These are phyloP conservation scores for Parazoanthus swiftii DNA, from an alignment of 92 coral and sea anemone species.

Conservation along the genomic window DNA sequence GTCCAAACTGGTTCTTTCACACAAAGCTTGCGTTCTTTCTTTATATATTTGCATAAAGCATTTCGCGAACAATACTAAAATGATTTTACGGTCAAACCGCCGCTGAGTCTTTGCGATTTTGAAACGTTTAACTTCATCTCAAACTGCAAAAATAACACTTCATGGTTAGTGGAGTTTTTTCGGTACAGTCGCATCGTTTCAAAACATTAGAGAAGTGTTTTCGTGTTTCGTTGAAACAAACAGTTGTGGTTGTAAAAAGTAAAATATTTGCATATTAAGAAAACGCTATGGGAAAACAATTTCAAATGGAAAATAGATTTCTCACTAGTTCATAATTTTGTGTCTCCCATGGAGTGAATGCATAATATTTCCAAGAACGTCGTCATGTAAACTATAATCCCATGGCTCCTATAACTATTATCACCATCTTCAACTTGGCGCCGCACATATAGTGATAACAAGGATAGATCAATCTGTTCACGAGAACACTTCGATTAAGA, in stretches of 20 bases:
- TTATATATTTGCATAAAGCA: neutral
- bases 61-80: neutral
- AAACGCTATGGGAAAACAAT: neutral
- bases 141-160: neutral
- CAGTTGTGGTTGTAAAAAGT: neutral
- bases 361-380: neutral
- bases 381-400: neutral
- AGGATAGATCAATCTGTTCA: neutral
- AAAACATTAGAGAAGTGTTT: neutral
- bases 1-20: neutral
- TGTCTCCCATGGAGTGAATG: neutral
- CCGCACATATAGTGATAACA: neutral
- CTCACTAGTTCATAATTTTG: neutral
- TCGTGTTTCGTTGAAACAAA: neutral
- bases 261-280: constrained; percentile 34
- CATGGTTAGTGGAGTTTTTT: neutral
- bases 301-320: neutral
- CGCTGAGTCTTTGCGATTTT: neutral
- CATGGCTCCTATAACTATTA: neutral
- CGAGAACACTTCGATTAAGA: neutral
- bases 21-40: neutral
- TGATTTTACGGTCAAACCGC: neutral
- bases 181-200: neutral
- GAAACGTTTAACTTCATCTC: no score
- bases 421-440: neutral